Conservation (phyloP, 2,888 invertebrate genomes). For the Malachius bipustulatus region DNA sequence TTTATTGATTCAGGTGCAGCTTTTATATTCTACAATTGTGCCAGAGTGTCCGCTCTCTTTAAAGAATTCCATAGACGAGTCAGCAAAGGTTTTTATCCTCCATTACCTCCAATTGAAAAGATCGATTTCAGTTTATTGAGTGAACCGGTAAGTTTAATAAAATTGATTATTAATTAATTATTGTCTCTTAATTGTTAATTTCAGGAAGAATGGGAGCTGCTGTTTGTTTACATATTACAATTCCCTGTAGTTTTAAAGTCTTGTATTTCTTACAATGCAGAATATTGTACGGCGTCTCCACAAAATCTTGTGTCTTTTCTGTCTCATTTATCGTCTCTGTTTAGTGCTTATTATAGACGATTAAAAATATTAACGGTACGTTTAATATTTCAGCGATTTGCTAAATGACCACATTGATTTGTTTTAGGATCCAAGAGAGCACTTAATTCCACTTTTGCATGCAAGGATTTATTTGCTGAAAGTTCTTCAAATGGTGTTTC, state of each 20-base stretch:
- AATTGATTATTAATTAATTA: slow-evolving; percentile 9
- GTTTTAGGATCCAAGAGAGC: slow-evolving; percentile 54
- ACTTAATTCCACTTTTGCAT: slow-evolving; percentile 53
- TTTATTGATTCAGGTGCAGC: slow-evolving; percentile 46
- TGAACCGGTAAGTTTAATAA: slow-evolving; percentile 58
- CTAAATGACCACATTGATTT: slow-evolving; percentile 17
- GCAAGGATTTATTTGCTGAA: slow-evolving; percentile 59
- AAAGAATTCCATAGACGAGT: slow-evolving; percentile 50
- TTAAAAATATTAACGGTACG: slow-evolving; percentile 58
- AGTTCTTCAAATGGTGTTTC: slow-evolving; percentile 51
- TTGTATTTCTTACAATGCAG: too few relatives aligned
- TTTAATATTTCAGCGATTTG: slow-evolving; percentile 15
- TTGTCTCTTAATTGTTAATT: slow-evolving; percentile 27
- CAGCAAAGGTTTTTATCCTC: slow-evolving; percentile 43
- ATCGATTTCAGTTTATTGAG: slow-evolving; percentile 50
- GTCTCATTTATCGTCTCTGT: slow-evolving; percentile 47
- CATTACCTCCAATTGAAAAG: slow-evolving; percentile 44
- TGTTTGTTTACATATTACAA: slow-evolving; percentile 54
- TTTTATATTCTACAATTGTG: slow-evolving; percentile 69
- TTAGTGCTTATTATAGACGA: slow-evolving; percentile 65
- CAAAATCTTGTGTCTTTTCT: slow-evolving; percentile 55
- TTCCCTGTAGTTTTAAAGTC: slow-evolving; percentile 49
- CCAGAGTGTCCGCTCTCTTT: slow-evolving; percentile 54
- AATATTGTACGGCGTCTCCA: too few relatives aligned
- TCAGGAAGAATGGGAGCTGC: slow-evolving; percentile 67